Conservation (phyloP, 2,797 vertebrate genomes). For the Danio jaintianensis region DNA sequence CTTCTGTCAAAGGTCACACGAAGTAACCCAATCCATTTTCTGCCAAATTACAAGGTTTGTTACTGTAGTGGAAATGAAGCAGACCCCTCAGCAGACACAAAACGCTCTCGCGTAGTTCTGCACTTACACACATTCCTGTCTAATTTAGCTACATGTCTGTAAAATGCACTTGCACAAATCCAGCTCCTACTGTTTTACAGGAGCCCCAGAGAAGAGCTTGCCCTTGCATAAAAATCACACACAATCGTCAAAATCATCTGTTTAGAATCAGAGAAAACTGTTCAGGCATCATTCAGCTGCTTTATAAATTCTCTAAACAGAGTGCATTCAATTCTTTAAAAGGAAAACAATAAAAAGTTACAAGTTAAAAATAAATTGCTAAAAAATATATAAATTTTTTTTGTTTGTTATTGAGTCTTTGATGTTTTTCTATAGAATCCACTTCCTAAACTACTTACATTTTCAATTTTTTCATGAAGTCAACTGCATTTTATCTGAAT, state of each 20-base stretch:
- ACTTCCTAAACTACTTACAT: not conserved
- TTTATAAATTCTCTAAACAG: slow-evolving; percentile 7
- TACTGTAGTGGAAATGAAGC: slow-evolving; percentile 32
- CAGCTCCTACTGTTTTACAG: slow-evolving; percentile 43
- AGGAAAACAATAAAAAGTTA: no score
- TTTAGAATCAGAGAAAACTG: not conserved
- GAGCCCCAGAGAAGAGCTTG: slow-evolving; percentile 27
- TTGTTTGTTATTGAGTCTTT: not conserved
- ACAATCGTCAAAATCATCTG: not conserved
- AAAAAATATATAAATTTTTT: no score
- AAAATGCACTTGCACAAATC: slow-evolving; percentile 31
- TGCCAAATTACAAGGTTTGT: slow-evolving; percentile 34
- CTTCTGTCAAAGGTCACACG: slow-evolving; percentile 38
- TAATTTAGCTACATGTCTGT: slow-evolving; percentile 40
- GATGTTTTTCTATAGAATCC: not conserved
- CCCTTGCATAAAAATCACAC: slow-evolving; percentile 19
- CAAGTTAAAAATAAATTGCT: no score
- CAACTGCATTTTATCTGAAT: not conserved
- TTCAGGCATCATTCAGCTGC: slow-evolving; percentile 7
- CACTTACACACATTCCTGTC: slow-evolving; percentile 35
- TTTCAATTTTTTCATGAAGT: slow-evolving; percentile 9
- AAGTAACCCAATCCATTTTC: slow-evolving; percentile 35
- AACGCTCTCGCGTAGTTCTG: slow-evolving; percentile 15
- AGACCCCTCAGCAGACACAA: slow-evolving; percentile 33
- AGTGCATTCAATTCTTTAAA: not conserved